Conservation (phyloP, 2,797 vertebrate species). For the Taenioides sp. region DNA sequence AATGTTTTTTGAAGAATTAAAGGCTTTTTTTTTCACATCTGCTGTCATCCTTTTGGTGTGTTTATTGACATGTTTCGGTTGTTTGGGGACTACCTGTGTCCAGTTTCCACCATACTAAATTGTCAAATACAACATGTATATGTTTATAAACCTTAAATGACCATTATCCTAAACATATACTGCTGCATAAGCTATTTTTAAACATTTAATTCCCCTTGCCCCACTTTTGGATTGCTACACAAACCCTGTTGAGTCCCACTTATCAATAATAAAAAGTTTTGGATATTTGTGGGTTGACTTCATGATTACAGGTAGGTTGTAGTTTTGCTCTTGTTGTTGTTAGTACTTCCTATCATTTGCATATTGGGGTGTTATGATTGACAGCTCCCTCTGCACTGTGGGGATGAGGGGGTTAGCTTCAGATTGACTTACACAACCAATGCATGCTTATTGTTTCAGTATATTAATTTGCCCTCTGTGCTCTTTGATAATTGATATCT, state of each 20-base stretch:
- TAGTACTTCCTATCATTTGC: not conserved
- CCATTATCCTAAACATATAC: too few relatives aligned
- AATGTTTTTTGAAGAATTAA: not conserved
- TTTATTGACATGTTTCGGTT: not conserved
- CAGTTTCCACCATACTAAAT: not conserved
- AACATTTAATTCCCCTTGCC: not conserved
- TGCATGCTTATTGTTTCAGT: not conserved
- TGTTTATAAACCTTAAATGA: too few relatives aligned
- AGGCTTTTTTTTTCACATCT: not conserved
- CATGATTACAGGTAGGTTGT: not conserved
- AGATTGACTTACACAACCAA: not conserved
- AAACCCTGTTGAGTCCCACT: not conserved
- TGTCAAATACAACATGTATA: too few relatives aligned
- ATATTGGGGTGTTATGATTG: conserved; percentile 1
- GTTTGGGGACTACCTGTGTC: not conserved
- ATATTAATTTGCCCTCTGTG: not conserved
- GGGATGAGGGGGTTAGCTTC: conserved; percentile 4
- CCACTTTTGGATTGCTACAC: not conserved
- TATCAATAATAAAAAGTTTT: not conserved
- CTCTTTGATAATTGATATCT: not conserved
- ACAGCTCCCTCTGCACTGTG: conserved; percentile 1
- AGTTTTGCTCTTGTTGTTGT: not conserved
- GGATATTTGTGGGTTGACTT: not conserved
- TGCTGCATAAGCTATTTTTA: not conserved
- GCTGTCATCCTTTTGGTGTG: not conserved